phyloP scores from a whole-genome alignment of 2,888 invertebrate species.

The Cyclophora albipunctata region DNA sequence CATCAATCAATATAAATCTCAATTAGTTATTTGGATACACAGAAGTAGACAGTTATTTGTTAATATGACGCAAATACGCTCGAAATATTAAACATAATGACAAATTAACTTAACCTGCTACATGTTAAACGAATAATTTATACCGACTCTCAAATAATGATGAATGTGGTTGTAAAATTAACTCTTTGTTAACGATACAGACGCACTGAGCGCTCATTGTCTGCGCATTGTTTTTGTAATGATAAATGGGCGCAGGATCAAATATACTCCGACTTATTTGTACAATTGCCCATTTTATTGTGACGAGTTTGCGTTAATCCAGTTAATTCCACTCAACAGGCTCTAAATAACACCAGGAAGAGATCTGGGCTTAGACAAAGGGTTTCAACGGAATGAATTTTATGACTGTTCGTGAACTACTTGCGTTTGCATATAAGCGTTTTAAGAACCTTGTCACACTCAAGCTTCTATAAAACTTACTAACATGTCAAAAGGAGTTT shows the following conservation, averaged over 20 bases:
- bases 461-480: too few relatives aligned
- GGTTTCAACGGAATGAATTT: slow-evolving; percentile 30
- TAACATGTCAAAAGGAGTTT: too few relatives aligned
- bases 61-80: too few relatives aligned
- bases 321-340: slow-evolving; percentile 4
- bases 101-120: too few relatives aligned
- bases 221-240: background rate
- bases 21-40: too few relatives aligned
- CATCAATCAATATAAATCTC: too few relatives aligned
- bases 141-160: too few relatives aligned
- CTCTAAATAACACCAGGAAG: slow-evolving; percentile 32
- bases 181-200: slow-evolving; percentile 2
- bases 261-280: slow-evolving; percentile 20
- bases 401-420: slow-evolving; percentile 18
- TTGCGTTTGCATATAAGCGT: too few relatives aligned
- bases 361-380: slow-evolving; percentile 30
- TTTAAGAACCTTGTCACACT: too few relatives aligned
- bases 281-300: slow-evolving; percentile 16
- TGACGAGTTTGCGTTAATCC: slow-evolving; percentile 12
- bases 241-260: background rate
- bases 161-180: background rate
- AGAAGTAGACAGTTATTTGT: too few relatives aligned
- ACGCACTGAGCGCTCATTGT: background rate
- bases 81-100: too few relatives aligned
- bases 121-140: too few relatives aligned